A percentile compares a stretch with the other conserved stretches of the same genome.
Conservation (phyloP, 2,113 vertebrate species). For the Alces alces region DNA sequence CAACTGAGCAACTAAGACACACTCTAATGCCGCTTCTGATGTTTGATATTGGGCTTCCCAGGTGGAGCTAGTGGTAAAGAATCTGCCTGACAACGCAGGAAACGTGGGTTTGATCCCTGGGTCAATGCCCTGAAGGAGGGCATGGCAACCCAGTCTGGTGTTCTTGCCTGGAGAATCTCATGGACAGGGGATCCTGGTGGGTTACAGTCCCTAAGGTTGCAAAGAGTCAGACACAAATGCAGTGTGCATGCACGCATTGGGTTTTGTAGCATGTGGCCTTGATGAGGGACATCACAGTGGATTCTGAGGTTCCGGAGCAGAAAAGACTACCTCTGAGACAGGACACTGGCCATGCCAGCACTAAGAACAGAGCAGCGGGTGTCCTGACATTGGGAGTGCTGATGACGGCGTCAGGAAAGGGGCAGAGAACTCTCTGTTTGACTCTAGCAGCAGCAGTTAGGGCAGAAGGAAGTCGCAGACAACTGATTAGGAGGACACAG, state of each 20-base stretch:
- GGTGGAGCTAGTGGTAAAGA: background rate
- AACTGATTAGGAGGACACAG: background rate
- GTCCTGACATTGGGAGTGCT: background rate
- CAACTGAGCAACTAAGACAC: background rate
- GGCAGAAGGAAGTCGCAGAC: background rate
- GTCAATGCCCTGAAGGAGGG: background rate
- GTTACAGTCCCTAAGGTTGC: background rate
- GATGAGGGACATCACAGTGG: background rate
- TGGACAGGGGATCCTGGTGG: background rate
- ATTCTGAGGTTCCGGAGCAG: background rate
- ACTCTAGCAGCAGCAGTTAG: background rate
- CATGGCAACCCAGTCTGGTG: background rate
- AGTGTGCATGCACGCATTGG: background rate
- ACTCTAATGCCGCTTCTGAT: background rate
- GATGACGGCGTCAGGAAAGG: background rate
- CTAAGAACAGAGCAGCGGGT: background rate
- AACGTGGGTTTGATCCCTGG: background rate
- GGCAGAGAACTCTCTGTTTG: background rate
- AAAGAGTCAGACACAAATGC: background rate
- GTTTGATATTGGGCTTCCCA: background rate
- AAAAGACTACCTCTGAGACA: background rate
- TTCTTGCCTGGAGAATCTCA: background rate
- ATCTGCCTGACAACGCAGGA: background rate
- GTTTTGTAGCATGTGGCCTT: background rate
- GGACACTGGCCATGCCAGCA: background rate